Evolutionary conservation across 2,888 invertebrate genomes (phyloP).

Genomic region (Sinohyriopsis cumingii): DNA sequence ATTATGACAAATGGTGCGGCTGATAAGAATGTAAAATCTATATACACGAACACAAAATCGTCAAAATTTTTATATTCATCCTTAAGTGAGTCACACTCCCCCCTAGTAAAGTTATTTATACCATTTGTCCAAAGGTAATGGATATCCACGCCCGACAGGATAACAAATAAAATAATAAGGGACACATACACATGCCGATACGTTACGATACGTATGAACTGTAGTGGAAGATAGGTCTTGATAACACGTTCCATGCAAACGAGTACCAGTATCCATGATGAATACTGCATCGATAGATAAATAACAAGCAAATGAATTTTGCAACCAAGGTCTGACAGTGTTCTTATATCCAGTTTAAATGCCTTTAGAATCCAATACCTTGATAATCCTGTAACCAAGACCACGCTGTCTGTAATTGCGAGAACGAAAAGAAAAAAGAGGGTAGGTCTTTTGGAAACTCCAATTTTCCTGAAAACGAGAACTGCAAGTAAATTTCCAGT

Average conservation of each 20-base stretch:
- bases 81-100: slow-evolving; percentile 33
- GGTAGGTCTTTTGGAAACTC: slow-evolving; percentile 35
- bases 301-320: slow-evolving; percentile 41
- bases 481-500: slow-evolving; percentile 40
- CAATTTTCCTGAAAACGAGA: slow-evolving; percentile 29
- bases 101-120: slow-evolving; percentile 28
- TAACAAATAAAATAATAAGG: slow-evolving; percentile 19
- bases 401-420: slow-evolving; percentile 39
- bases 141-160: slow-evolving; percentile 14
- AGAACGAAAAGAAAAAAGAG: slow-evolving; percentile 35
- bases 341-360: slow-evolving; percentile 28
- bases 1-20: slow-evolving; percentile 37
- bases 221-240: slow-evolving; percentile 34
- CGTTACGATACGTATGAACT: slow-evolving; percentile 18
- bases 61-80: slow-evolving; percentile 32
- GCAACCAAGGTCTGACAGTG: slow-evolving; percentile 33
- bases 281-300: slow-evolving; percentile 46
- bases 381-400: slow-evolving; percentile 34
- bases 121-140: slow-evolving; percentile 50
- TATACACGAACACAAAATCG: slow-evolving; percentile 42
- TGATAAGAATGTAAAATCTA: slow-evolving; percentile 39
- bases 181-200: slow-evolving; percentile 26
- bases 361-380: slow-evolving; percentile 35
- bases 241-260: slow-evolving; percentile 41
- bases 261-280: slow-evolving; percentile 47